Base-by-base conservation (phyloP, 92 coral and sea anemone species). In the Parazoanthus swiftii region DNA sequence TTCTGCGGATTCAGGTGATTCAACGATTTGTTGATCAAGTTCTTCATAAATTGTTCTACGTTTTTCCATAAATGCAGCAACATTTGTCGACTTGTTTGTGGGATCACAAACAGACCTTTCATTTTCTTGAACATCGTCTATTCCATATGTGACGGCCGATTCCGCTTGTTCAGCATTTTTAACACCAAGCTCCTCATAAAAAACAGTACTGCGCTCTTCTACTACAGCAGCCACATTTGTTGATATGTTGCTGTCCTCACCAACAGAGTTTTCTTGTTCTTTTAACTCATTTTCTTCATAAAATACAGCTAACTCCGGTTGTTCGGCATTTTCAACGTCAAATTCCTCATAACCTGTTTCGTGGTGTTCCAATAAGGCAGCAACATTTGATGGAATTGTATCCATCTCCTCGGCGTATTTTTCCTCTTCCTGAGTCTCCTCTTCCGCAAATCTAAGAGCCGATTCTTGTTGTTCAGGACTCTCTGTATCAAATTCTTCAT, bases 21-120 rank as follows among this genome's bases (percentile, higher is more conserved):
- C 89, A 35, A 14, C 48, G 54, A 21, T 48, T 77, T 89, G 65
- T 77, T 85, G 59, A 23, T 48, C 42, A 70, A 67, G 50, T 9
- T 56, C 89, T 67, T 46, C 54, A 23, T 75, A 36, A 76, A 48
- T 18, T 70, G 26, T 83, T 8, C n/a, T 46, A 33, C 42, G 63
- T 46, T 72, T 36, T 8, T 86, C 86, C 9, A 37, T 77, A 42
- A n/a, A 80, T 8, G 29, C 15, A 72, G 44, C 72, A 44, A 42
- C 50, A 37, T 21, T 20, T 16, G 56, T 77, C 56, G 75, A 51
- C 35, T 11, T 56, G 35, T 85, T 21, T 29, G 21, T 46, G 4
- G 51, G 21, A 21, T 86, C 89, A 44, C 59, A 51, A 44, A 70
- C 42, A 25, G 81, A 37, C 2, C 18, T 72, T 4, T 85, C 10